Evolutionary conservation across 2,888 invertebrate genomes (phyloP).

Genomic region (Acronicta aceris): DNA sequence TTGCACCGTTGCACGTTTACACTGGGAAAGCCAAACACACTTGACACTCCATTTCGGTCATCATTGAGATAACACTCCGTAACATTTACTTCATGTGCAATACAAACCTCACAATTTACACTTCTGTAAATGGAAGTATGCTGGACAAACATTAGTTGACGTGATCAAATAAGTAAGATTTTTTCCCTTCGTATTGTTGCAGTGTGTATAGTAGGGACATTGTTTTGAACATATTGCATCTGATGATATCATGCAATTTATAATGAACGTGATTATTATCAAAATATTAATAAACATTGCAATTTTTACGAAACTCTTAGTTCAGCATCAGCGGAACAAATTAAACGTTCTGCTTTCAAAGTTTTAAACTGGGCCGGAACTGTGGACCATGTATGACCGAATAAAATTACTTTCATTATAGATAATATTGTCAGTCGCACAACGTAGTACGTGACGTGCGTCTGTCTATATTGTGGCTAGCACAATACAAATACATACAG

Average conservation of each 20-base stretch:
- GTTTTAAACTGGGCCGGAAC: conserved; percentile 33
- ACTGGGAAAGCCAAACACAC: conserved; percentile 29
- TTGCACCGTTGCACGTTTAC: conserved; percentile 32
- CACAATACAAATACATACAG: conserved; percentile 16
- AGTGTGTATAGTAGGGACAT: too few species aligned
- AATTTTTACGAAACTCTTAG: background rate
- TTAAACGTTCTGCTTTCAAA: conserved; percentile 14
- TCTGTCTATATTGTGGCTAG: conserved; percentile 20
- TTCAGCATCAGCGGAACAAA: conserved; percentile 11
- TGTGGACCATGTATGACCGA: conserved; percentile 17
- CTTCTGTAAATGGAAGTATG: conserved; percentile 9
- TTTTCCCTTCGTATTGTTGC: background rate
- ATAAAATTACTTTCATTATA: conserved; percentile 45
- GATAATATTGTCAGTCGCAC: conserved; percentile 40
- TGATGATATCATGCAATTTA: too few species aligned
- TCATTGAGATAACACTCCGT: conserved; percentile 35
- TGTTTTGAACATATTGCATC: background rate
- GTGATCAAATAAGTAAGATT: background rate
- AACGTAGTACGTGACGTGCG: conserved; percentile 31
- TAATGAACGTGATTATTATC: too few species aligned
- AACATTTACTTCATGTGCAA: conserved; percentile 5
- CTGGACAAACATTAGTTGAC: conserved; percentile 5
- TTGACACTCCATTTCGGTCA: conserved; percentile 24
- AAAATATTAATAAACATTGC: background rate
- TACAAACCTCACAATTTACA: conserved; percentile 7